These are phyloP conservation scores for Prosopocoilus inquinatus DNA, from an alignment of 2,888 invertebrate species.

Conservation along the genomic window DNA sequence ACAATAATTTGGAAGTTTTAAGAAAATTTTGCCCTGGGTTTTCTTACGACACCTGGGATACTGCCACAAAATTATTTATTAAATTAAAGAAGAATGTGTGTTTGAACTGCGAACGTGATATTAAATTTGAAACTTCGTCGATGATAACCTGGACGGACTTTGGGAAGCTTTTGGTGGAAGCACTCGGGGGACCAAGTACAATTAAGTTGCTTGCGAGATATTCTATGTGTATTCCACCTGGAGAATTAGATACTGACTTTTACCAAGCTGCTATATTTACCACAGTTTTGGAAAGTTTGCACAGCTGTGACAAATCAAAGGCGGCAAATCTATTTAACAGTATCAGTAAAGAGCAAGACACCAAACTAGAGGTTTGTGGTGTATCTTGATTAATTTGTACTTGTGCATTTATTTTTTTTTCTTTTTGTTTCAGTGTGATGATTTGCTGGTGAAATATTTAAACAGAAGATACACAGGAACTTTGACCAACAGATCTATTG, in stretches of 20 bases:
- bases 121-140: constrained; percentile 51
- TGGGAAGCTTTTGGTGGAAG: constrained; percentile 59
- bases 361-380: constrained; percentile 10
- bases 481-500: neutral
- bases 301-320: constrained; percentile 11
- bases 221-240: constrained; percentile 55
- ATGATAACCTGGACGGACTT: constrained; percentile 62
- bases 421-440: constrained; percentile 39
- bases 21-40: constrained; percentile 57
- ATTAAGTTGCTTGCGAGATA: constrained; percentile 58
- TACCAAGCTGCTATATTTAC: constrained; percentile 59
- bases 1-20: constrained; percentile 57
- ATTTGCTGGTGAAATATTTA: constrained; percentile 36
- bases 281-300: constrained; percentile 48
- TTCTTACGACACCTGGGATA: constrained; percentile 60
- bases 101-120: constrained; percentile 59
- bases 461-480: constrained; percentile 32
- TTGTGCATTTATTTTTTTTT: constrained; percentile 13
- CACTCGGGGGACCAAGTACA: constrained; percentile 59
- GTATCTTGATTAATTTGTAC: neutral
- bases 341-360: constrained; percentile 17
- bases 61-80: constrained; percentile 55
- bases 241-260: constrained; percentile 61
- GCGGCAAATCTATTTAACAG: constrained; percentile 18
- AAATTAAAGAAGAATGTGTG: constrained; percentile 60